phyloP scores from a whole-genome alignment of 2,113 vertebrate genomes.

The Crotalus tigris region DNA sequence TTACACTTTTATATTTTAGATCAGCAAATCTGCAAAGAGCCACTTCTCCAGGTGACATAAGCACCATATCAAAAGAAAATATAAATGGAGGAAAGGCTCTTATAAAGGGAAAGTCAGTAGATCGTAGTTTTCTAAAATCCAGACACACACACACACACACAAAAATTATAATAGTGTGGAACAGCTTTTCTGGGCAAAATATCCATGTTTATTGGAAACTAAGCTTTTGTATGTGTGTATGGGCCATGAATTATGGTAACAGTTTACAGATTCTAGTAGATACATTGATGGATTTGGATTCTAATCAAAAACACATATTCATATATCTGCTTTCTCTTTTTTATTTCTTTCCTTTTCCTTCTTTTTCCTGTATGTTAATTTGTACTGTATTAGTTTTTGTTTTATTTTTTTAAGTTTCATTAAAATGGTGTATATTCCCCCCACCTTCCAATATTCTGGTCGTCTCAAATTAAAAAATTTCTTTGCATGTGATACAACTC shows the following conservation, averaged over 20 bases:
- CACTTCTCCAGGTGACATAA: neutral
- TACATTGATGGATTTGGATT: neutral
- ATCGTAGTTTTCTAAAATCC: neutral
- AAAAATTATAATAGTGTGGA: neutral
- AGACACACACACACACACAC: neutral
- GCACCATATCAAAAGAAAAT: neutral
- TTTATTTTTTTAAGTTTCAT: neutral
- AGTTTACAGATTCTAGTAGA: neutral
- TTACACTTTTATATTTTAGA: neutral
- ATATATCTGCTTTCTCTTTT: neutral
- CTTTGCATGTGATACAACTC: neutral
- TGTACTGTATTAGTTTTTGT: neutral
- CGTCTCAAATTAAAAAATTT: neutral
- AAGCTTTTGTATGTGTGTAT: neutral
- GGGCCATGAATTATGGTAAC: neutral
- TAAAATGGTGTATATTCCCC: neutral
- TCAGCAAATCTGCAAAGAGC: neutral
- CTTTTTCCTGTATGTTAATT: neutral
- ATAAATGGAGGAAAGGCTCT: neutral
- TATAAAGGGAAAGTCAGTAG: neutral
- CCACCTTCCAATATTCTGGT: neutral
- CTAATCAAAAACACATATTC: neutral
- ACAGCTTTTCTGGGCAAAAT: neutral
- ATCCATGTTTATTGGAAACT: neutral
- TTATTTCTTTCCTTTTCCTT: neutral